phyloP scores from a whole-genome alignment of 2,888 invertebrate species.

The Ceratothoa steindachneri region DNA sequence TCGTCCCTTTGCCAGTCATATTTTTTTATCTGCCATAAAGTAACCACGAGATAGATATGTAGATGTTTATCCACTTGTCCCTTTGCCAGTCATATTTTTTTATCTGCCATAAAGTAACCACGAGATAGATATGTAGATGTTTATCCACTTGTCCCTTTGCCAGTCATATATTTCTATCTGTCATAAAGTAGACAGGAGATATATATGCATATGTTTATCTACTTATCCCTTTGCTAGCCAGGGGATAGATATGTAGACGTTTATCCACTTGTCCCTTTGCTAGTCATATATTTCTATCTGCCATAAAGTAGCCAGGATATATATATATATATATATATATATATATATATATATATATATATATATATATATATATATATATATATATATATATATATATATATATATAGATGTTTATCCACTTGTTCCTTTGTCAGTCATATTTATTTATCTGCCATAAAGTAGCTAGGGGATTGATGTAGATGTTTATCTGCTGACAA shows the following conservation, averaged over 20 bases:
- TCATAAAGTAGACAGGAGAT: neutral
- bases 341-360: neutral
- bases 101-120: no score
- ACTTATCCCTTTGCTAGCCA: no score
- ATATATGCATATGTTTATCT: neutral
- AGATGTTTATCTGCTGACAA: no score
- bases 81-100: no score
- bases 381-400: neutral
- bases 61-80: no score
- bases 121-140: neutral
- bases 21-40: no score
- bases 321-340: neutral
- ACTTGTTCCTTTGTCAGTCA: neutral
- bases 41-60: no score
- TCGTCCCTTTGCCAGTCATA: no score
- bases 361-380: neutral
- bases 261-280: neutral
- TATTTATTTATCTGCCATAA: no score
- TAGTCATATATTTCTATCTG: neutral
- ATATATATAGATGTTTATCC: neutral
- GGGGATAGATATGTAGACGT: neutral
- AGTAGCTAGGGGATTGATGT: no score
- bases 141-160: neutral
- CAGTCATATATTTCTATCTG: neutral
- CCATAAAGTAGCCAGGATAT: no score